Evolutionary conservation across 2,797 vertebrate species (phyloP), one percentile per base, ranked within the genome.

Genomic region (Anisognathus igniventris): DNA sequence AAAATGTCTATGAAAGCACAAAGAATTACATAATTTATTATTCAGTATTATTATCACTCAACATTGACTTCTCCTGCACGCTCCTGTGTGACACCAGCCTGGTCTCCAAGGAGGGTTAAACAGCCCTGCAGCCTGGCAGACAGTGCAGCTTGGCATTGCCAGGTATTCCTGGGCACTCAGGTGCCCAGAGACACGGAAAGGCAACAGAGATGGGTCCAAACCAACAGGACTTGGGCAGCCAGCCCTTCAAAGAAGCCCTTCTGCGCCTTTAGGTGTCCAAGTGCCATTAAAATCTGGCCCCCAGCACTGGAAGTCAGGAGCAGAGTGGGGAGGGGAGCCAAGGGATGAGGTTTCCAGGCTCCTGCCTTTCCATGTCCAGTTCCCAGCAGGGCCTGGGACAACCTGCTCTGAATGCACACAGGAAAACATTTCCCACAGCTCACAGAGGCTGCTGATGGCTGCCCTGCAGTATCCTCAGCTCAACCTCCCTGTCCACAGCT

Each of bases 391-490:
- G 56, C 35, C 65, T 21, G 10, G 57, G 60, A 51, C 45, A 85
- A 57, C 60, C 75, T 77, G 82, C 57, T 53, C 67, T 27, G 33
- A 78, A 68, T 10, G 51, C 15, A 50, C 0, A 0, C 58, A 66
- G 40, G 21, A 12, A 74, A 83, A 86, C 23, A 28, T 67, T 45
- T 42, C 57, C 56, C 2, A 0, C 35, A 13, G 67, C 62, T 75
- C 73, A n/a, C 0, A 0, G 66, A 65, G 48, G 21, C 5, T 0
- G 0, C 14, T 25, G 71, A 39, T 0, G 0, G 58, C 74, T 72
- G 57, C 51, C 21, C 84, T n/a, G 72, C 79, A 48, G 88, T 39
- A 48, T 24, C 76, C 76, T 48, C 15, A 0, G 58, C 58, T 48
- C 4, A 2, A 7, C 8, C 61, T 9, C 51, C 11, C 0, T 24